phyloP scores from a whole-genome alignment of 2,113 vertebrate species.

The Brienomyrus longianalis region DNA sequence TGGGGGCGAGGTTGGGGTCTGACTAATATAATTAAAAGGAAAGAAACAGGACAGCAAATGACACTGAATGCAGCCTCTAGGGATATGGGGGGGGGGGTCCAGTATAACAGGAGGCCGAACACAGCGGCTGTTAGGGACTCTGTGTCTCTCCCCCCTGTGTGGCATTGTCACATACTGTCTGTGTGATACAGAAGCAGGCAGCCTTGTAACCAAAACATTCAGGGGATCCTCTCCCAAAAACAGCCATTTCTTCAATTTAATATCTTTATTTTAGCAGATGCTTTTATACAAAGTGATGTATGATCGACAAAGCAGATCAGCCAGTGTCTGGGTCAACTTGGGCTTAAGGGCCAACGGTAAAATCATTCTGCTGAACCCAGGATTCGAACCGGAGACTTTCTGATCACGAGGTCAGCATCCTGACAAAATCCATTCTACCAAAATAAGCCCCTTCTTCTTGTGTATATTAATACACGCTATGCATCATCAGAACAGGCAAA shows the following conservation, averaged over 20 bases:
- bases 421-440: not conserved
- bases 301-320: not conserved
- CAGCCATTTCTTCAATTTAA: not conserved
- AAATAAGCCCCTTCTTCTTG: not conserved
- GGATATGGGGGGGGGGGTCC: too few species aligned
- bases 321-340: not conserved
- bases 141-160: not conserved
- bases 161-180: not conserved
- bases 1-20: not conserved
- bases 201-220: not conserved
- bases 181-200: not conserved
- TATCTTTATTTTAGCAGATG: not conserved
- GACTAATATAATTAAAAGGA: not conserved
- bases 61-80: not conserved
- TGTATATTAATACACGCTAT: not conserved
- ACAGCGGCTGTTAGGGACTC: not conserved
- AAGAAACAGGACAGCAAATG: not conserved
- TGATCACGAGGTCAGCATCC: not conserved
- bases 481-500: not conserved
- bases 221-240: not conserved
- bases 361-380: not conserved
- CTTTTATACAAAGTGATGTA: not conserved
- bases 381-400: not conserved
- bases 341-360: not conserved
- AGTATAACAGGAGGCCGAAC: too few species aligned